A percentile compares a stretch with the other conserved stretches of the same genome.
Evolutionary conservation across 2,888 invertebrate genomes (phyloP).

Genomic region (Stenotaenia linearis): DNA sequence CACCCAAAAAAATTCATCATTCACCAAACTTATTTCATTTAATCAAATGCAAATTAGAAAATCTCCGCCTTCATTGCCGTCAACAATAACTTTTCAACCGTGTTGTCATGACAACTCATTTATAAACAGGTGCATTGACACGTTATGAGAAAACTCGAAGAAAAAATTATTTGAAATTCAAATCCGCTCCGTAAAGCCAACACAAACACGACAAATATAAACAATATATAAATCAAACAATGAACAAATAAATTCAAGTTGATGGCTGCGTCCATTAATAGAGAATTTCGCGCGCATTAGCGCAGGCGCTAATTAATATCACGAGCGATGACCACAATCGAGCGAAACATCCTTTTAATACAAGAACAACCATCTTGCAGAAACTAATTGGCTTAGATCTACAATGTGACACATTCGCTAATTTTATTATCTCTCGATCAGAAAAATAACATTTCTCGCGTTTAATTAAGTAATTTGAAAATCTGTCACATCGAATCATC

Average conservation of each 20-base stretch:
- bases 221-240: not conserved
- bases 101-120: not conserved
- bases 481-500: too few species aligned
- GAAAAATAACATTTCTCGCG: not conserved
- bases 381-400: not conserved
- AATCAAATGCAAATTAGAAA: conserved; percentile 14
- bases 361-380: not conserved
- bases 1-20: too few species aligned
- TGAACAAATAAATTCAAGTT: not conserved
- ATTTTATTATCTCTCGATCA: not conserved
- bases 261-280: not conserved
- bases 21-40: not conserved
- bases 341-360: not conserved
- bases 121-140: not conserved
- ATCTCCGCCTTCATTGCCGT: not conserved
- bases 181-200: not conserved
- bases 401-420: not conserved
- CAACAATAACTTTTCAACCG: not conserved
- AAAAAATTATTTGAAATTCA: not conserved
- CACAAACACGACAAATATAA: not conserved
- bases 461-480: not conserved
- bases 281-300: not conserved
- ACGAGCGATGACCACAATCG: not conserved
- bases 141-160: not conserved
- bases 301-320: not conserved